phyloP scores from a whole-genome alignment of 2,113 vertebrate species.

The Oceanites oceanicus region DNA sequence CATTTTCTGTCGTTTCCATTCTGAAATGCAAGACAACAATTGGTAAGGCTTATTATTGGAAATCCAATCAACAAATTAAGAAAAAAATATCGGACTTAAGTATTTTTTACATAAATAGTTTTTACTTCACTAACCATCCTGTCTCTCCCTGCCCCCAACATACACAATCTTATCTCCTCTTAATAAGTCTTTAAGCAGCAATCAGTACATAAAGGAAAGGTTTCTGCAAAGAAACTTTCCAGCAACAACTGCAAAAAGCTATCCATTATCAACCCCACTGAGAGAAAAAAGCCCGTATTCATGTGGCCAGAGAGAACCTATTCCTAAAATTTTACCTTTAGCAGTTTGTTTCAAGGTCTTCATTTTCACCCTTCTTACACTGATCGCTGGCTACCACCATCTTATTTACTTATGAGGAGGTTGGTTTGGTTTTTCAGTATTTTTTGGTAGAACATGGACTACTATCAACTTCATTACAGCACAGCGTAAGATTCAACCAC shows the following conservation, averaged over 20 bases:
- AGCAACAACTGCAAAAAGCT: background rate
- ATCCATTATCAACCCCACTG: background rate
- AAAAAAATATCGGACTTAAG: background rate
- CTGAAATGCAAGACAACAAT: slow-evolving; percentile 69
- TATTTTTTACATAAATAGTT: background rate
- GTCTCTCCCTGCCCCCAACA: background rate
- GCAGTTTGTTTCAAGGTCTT: background rate
- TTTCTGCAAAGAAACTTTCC: background rate
- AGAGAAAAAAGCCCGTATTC: background rate
- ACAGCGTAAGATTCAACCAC: background rate
- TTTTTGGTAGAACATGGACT: background rate
- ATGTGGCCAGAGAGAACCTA: background rate
- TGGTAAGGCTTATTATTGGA: background rate
- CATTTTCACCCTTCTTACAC: background rate
- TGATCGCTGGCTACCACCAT: background rate
- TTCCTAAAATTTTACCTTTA: background rate
- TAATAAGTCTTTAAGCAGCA: background rate
- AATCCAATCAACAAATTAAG: background rate
- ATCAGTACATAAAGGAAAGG: background rate
- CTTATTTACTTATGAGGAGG: background rate
- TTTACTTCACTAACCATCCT: background rate
- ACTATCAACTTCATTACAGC: background rate
- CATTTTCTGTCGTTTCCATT: slow-evolving; percentile 92
- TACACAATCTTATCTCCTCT: background rate
- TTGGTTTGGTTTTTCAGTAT: background rate